Evolutionary conservation across 2,797 vertebrate genomes (phyloP).

Genomic region (Oreonectes daqikongensis): DNA sequence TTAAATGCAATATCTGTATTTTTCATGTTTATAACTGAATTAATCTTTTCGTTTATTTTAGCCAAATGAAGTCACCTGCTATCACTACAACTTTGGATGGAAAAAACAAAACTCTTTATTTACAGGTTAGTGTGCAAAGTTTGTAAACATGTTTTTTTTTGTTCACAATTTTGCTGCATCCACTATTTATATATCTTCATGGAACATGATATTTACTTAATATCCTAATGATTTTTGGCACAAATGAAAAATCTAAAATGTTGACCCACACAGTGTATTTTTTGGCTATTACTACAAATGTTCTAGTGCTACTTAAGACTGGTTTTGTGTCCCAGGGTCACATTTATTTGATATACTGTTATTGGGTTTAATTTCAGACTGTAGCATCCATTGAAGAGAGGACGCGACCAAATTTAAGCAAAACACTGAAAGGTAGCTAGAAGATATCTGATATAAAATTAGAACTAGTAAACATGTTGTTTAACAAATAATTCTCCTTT

Average conservation of each 20-base stretch:
- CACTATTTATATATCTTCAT: too few relatives aligned
- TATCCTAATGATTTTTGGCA: too few relatives aligned
- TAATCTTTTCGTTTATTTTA: conserved; percentile 54
- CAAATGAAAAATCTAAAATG: too few relatives aligned
- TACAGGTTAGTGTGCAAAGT: too few relatives aligned
- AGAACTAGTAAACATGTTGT: neutral
- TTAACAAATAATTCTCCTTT: neutral
- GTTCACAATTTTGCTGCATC: too few relatives aligned
- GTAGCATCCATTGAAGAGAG: conserved; percentile 91
- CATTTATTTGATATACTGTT: neutral
- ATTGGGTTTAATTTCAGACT: conserved; percentile 72
- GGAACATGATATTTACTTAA: too few relatives aligned
- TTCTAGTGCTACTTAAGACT: too few relatives aligned
- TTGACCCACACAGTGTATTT: too few relatives aligned
- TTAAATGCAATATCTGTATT: neutral
- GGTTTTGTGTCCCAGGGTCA: too few relatives aligned
- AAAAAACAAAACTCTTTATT: conserved; percentile 92
- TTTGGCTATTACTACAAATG: too few relatives aligned
- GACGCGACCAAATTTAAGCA: conserved; percentile 90
- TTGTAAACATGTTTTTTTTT: too few relatives aligned
- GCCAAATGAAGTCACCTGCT: conserved; percentile 95
- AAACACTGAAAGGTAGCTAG: conserved; percentile 85
- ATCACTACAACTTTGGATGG: conserved; percentile 91
- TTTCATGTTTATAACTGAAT: neutral
- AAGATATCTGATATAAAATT: neutral